Conservation (phyloP, 2,888 invertebrate genomes). For the Orchesellides sinensis region DNA sequence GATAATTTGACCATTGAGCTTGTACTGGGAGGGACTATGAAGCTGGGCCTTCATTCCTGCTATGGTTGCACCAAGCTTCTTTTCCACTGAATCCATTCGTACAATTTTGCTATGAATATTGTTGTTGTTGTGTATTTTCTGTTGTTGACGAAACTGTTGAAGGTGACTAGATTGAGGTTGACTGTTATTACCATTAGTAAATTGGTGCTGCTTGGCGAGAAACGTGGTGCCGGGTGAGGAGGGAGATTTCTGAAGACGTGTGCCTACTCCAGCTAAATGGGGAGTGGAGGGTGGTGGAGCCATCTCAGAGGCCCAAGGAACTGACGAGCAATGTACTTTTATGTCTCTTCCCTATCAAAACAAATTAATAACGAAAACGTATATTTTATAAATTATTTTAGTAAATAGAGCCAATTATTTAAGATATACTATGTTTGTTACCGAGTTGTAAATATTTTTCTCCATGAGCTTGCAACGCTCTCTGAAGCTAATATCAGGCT, state of each 20-base stretch:
- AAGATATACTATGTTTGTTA: too few relatives aligned
- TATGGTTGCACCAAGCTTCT: constrained; percentile 40
- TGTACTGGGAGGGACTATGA: constrained; percentile 41
- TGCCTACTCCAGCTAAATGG: constrained; percentile 14
- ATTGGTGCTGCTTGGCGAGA: constrained; percentile 6
- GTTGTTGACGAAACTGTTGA: constrained; percentile 23
- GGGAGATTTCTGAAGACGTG: constrained; percentile 46
- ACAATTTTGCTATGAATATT: not conserved
- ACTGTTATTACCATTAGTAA: not conserved
- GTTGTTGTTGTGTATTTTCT: not conserved
- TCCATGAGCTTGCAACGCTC: constrained; percentile 65
- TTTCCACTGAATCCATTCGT: constrained; percentile 18
- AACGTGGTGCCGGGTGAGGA: not conserved
- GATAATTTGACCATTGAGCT: constrained; percentile 56
- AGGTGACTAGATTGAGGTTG: not conserved
- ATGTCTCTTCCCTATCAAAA: constrained; percentile 59
- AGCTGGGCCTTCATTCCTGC: constrained; percentile 44
- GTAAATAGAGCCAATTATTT: too few relatives aligned
- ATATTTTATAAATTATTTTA: too few relatives aligned
- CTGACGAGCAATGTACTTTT: constrained; percentile 58
- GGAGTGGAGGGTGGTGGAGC: not conserved
- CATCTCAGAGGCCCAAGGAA: constrained; percentile 48
- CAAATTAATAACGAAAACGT: too few relatives aligned
- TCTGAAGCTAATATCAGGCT: constrained; percentile 61
- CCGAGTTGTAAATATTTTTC: constrained; percentile 67